Percentiles rank a stretch among this genome's conserved stretches.
phyloP scores from a whole-genome alignment of 2,888 invertebrate genomes.

The Tinea pellionella region DNA sequence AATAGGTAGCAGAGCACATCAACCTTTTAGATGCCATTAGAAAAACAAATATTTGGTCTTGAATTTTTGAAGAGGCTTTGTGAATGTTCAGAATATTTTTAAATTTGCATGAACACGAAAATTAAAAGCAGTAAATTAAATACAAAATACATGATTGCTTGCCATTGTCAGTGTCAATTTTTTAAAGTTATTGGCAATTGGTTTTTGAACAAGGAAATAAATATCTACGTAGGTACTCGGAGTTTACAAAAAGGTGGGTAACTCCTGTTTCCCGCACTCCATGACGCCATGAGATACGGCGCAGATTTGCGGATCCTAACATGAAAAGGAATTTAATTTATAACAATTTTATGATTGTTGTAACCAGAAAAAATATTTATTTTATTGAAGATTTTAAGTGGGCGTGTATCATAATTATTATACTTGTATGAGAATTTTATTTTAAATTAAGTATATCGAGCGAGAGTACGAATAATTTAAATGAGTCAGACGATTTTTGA shows the following conservation, averaged over 20 bases:
- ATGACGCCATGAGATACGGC: not conserved
- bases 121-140: not conserved
- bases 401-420: not conserved
- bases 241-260: not conserved
- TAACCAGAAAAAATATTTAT: not conserved
- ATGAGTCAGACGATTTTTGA: no score
- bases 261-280: conserved; percentile 2
- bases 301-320: not conserved
- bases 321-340: not conserved
- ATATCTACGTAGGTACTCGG: not conserved
- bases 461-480: not conserved
- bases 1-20: conserved; percentile 27
- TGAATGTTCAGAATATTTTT: not conserved
- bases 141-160: not conserved
- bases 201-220: not conserved
- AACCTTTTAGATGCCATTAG: conserved; percentile 24
- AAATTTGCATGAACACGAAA: not conserved
- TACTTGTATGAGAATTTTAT: not conserved
- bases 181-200: not conserved
- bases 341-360: not conserved
- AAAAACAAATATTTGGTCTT: not conserved
- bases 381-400: not conserved
- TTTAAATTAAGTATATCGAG: not conserved
- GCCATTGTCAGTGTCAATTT: not conserved
- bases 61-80: not conserved